Evolutionary conservation across 2,113 vertebrate species (phyloP).

Genomic region (Motacilla alba): DNA sequence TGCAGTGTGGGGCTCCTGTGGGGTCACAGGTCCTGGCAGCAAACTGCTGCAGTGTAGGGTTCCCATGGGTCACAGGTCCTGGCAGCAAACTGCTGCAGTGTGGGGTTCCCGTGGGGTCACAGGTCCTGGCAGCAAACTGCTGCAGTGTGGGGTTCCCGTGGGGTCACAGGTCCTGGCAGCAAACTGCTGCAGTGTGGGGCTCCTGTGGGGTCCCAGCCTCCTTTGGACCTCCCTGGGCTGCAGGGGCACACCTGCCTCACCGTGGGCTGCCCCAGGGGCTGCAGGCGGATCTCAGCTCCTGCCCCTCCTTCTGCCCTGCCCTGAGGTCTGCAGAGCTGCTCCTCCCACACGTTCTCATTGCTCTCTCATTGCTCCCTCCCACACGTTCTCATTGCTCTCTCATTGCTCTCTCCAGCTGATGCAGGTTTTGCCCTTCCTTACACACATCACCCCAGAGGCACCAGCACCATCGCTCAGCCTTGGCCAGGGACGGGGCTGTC

Average conservation of each 20-base stretch:
- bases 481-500: fast-evolving
- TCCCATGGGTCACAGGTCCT: background rate
- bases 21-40: background rate
- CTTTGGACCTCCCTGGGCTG: background rate
- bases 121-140: background rate
- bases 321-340: background rate
- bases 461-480: background rate
- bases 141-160: fast-evolving
- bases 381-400: no score
- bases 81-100: background rate
- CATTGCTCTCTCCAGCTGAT: background rate
- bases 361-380: background rate
- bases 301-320: background rate
- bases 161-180: background rate
- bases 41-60: fast-evolving
- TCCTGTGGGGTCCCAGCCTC: background rate
- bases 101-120: background rate
- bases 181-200: fast-evolving
- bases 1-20: fast-evolving
- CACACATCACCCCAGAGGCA: background rate
- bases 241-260: background rate
- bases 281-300: background rate
- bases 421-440: background rate
- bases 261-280: background rate
- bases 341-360: background rate